Base-by-base conservation (phyloP, 2,888 invertebrate species). In the Mesoligia furuncula region DNA sequence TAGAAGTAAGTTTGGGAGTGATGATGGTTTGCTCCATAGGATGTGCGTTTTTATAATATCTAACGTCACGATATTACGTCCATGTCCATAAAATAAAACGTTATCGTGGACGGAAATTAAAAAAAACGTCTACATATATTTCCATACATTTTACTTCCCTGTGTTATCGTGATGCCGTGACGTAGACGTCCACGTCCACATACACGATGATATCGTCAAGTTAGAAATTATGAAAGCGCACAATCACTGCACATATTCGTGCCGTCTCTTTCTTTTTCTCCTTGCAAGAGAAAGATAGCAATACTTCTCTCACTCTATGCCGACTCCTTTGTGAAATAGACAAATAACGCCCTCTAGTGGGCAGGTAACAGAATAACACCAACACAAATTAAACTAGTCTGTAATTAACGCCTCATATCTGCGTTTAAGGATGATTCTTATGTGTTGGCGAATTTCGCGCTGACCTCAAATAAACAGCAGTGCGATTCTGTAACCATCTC, bases 301-400 rank as follows among this genome's bases (percentile, higher is more conserved):
- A 75, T 42, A 59, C 3, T 27, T 64, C 42, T 57, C 15, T 24
- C 31, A 59, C 48, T 68, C 20, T 48, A 57, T 57, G 36, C 17
- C 42, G 42, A 64, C 36, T 83, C 24, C 39, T 64, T 24, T 13
- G 59, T 81, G 24, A 11, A 48, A 54, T 48, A 69, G 66, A 77
- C 36, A 73, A 77, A 27, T 39, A 83, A 31, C 42, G 70, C 70
- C 70, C 31, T 77, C 84, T 74, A 65, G 70, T 70, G 85, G 77
- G 59, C 48, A 57, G 20, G 3, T 57, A 69, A 82, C 24, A n/a
- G 15, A 77, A 27, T 57, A 70, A 74, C 51, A 77, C 27, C 36
- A 62, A 83, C 86, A 75, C 84, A 86, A 84, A 72, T 61, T 24
- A 6, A 59, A 70, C 79, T 86, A 86, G 84, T 86, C 75, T 64